Evolutionary conservation across 1,140 invertebrate genomes (phyloP).

Genomic region (Oedothorax gibbosus): DNA sequence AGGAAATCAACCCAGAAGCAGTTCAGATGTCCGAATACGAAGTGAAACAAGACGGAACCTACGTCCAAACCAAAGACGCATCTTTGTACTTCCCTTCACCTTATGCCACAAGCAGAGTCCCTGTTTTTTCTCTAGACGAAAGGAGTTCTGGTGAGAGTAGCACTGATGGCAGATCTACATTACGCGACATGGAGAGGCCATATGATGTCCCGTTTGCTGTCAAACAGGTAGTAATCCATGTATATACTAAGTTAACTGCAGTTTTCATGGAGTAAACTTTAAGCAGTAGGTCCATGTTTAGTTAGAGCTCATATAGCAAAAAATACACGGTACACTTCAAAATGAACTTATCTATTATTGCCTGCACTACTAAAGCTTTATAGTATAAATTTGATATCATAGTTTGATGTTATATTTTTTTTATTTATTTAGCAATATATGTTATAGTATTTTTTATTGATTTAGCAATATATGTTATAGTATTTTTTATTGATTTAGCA

Average conservation of each 20-base stretch:
- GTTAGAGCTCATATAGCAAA: no score
- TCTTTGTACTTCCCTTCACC: constrained; percentile 51
- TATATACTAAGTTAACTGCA: neutral
- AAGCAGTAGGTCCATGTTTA: no score
- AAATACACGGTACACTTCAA: no score
- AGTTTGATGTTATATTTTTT: no score
- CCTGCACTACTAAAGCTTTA: no score
- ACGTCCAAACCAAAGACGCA: constrained; percentile 39
- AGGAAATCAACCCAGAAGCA: constrained; percentile 44
- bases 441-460: no score
- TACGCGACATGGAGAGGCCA: constrained; percentile 41
- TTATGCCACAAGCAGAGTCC: constrained; percentile 50
- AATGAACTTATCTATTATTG: no score
- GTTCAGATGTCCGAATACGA: constrained; percentile 58
- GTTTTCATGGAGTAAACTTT: neutral
- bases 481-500: no score
- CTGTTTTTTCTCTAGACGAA: constrained; percentile 43
- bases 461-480: no score
- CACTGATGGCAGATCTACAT: constrained; percentile 46
- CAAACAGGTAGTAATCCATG: constrained; percentile 37
- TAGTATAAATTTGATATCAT: no score
- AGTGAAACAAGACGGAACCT: constrained; percentile 46
- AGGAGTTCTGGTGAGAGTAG: constrained; percentile 49
- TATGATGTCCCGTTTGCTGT: constrained; percentile 59
- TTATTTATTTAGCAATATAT: no score